Evolutionary conservation across 2,888 invertebrate species (phyloP).

Genomic region (Hyposoter didymator): DNA sequence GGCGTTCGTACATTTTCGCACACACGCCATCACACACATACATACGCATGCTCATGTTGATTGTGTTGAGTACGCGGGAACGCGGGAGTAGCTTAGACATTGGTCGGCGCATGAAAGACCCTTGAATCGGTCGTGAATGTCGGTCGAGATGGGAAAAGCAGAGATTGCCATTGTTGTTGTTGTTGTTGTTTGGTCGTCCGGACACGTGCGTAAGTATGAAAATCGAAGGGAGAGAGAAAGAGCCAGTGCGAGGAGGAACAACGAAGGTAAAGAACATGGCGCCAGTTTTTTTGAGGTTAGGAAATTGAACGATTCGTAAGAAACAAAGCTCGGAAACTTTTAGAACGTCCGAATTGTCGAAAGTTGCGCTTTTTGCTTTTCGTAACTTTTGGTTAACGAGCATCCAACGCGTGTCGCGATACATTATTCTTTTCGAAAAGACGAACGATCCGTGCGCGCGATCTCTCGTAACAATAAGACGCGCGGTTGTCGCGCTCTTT

Average conservation of each 20-base stretch:
- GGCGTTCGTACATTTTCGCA: not conserved
- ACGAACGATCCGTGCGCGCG: not conserved
- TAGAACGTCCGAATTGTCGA: not conserved
- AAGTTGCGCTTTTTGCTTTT: not conserved
- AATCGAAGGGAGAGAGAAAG: not conserved
- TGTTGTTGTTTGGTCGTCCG: not conserved
- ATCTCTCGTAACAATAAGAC: not conserved
- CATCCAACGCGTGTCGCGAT: not conserved
- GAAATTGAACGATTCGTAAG: not conserved
- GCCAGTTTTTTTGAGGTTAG: not conserved
- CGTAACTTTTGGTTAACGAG: not conserved
- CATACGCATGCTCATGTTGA: not conserved
- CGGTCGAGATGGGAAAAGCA: not conserved
- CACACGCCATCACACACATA: not conserved
- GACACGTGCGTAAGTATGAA: constrained; percentile 7
- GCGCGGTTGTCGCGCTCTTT: not conserved
- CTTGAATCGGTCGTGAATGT: not conserved
- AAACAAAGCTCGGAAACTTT: not conserved
- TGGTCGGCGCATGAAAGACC: not conserved
- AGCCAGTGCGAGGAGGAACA: not conserved
- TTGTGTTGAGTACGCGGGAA: not conserved
- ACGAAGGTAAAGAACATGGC: not conserved
- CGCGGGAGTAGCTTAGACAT: not conserved
- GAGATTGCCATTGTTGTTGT: constrained; percentile 1
- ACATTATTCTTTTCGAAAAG: not conserved